Percentiles rank a stretch among this genome's conserved stretches.
These are phyloP conservation scores for Microplitis demolitor DNA, from an alignment of 1,140 invertebrate genomes.

Conservation along the genomic window DNA sequence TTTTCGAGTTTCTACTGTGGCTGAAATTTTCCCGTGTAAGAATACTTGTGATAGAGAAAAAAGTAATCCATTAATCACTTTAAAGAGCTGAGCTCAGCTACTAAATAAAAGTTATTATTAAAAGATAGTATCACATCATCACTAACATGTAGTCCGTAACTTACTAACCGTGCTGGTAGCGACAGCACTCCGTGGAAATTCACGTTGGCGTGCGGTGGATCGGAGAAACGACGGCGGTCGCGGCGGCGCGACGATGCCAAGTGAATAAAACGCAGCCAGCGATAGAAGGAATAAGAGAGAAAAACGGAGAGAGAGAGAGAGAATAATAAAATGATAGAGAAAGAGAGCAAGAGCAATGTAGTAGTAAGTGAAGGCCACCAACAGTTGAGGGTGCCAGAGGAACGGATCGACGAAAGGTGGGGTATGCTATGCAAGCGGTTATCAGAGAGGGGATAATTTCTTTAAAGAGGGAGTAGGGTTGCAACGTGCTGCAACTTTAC, in stretches of 20 bases:
- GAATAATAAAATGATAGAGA: background rate
- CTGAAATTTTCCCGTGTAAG: too few relatives aligned
- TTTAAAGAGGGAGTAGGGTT: background rate
- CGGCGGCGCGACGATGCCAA: conserved; percentile 5
- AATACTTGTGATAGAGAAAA: background rate
- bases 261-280: conserved; percentile 5
- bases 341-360: background rate
- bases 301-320: background rate
- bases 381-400: background rate
- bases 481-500: too few relatives aligned
- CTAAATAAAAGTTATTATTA: background rate
- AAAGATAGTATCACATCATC: conserved; percentile 24
- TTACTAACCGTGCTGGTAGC: conserved; percentile 48
- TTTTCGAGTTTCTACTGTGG: too few relatives aligned
- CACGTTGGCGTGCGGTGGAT: conserved; percentile 34
- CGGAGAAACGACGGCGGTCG: conserved; percentile 18
- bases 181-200: conserved; percentile 42
- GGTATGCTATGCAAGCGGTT: background rate
- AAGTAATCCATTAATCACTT: background rate
- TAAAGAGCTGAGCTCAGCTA: background rate
- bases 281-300: background rate
- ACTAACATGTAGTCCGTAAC: conserved; percentile 49
- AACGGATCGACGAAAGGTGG: conserved; percentile 7
- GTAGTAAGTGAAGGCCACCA: background rate
- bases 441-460: background rate